These are phyloP conservation scores for Pteria penguin DNA, from an alignment of 2,888 invertebrate species.

Conservation along the genomic window DNA sequence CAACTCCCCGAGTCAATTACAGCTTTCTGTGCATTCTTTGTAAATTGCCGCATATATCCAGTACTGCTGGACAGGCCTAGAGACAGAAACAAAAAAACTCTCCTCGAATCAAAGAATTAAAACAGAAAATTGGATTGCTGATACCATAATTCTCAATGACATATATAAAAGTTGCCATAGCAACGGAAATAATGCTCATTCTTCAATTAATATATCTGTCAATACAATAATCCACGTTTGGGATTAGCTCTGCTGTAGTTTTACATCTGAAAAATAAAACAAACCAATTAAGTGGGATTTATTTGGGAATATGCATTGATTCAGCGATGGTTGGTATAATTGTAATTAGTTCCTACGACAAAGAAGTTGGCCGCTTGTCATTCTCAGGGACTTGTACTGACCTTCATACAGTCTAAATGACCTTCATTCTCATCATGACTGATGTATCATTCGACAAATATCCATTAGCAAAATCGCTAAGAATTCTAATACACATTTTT, in stretches of 20 bases:
- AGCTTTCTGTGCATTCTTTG: not conserved
- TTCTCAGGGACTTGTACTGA: no score
- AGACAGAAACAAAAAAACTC: constrained; percentile 1
- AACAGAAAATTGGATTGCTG: constrained; percentile 29
- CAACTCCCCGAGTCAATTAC: not conserved
- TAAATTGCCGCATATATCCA: not conserved
- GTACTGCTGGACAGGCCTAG: not conserved
- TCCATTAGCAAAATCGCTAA: no score
- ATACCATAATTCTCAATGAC: constrained; percentile 30
- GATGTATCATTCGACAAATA: no score
- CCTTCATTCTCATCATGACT: no score
- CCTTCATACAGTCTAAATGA: no score
- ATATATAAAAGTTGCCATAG: constrained; percentile 29
- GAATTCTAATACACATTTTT: no score
- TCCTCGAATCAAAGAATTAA: constrained; percentile 1
- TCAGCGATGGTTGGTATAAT: no score
- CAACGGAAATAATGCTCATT: constrained; percentile 32
- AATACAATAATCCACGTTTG: constrained; percentile 34
- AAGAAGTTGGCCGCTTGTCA: no score
- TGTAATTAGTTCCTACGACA: no score
- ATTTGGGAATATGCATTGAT: not conserved
- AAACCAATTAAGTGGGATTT: constrained; percentile 27
- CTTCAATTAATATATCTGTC: constrained; percentile 32
- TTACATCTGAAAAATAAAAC: constrained; percentile 18
- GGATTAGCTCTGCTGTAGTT: constrained; percentile 20